Evolutionary conservation across 1,140 invertebrate species (phyloP), one percentile per base, ranked within the genome.

Genomic region (Ericerus pela): DNA sequence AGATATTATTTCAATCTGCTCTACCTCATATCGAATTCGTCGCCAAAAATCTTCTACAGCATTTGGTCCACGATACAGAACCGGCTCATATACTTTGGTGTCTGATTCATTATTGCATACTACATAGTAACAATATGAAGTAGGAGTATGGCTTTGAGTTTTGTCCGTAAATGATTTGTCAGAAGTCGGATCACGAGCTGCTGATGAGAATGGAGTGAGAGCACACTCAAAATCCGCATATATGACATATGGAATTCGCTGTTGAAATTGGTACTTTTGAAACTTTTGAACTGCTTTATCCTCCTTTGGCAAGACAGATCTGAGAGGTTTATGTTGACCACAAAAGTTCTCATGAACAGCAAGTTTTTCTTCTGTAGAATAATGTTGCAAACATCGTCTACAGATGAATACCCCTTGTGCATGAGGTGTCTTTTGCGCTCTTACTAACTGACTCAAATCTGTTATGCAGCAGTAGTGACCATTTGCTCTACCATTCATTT

Each of bases 211-310:
- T 28, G 24, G 24, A 33, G 6, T 18, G 1, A 38, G 11, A 0
- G 33, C 0, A 6, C 24, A 24, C 10, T 57, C 47, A n/a, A 53
- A 57, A 38, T 57, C 33, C 2, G 41, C 41, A n/a, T 56, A 51
- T 2, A 56, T 56, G 1, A 28, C 41, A n/a, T 51, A 33, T 1
- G 55, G 55, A 0, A 37, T n/a, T 14, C 28, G 4, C 5, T 28
- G 10, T 5, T 16, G 26, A 20, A 28, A 26, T 16, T 18, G 6
- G 18, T 27, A 55, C 0, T 1, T 28, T 0, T 28, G 3, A 28
- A 55, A 55, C 18, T 41, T 8, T 3, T 2, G 1, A 1, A 5
- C n/a, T 0, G 1, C 12, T 0, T n/a, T 12, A 31, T 16, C 29
- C 27, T 52, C 31, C 18, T 6, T 28, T 1, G 55, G 55, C 31